Base-by-base conservation (phyloP, 2,797 vertebrate genomes). In the Craterocephalus amniculus region DNA sequence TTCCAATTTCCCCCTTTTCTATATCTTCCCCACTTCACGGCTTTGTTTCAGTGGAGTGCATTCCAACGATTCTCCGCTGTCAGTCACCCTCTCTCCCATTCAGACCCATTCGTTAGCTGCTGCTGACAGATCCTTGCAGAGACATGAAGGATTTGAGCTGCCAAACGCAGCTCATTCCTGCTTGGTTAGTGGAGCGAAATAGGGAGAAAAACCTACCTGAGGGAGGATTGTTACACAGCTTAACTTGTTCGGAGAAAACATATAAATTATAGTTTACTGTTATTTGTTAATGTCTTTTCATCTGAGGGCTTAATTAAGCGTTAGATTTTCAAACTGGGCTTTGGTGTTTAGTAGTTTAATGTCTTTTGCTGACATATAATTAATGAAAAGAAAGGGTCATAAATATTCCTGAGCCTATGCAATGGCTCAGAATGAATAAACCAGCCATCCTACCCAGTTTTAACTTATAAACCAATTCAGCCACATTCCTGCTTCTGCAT, bases 41-140 rank as follows among this genome's bases (percentile, higher is more conserved):
- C 74, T 79, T 66, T 61, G 70, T 81, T 72, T 87, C 79, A 62
- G 31, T 55, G 55, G 71, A 86, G 76, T 64, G 67, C 88, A 92
- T 93, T 93, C 92, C 90, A 80, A 26, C 58, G 80, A 91, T 91
- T 87, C 88, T 76, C 90, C 45, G 1, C 73, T 81, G 87, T 90
- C 92, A 83, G 72, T 87, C 78, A 74, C 71, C 54, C 71, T 8
- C 77, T 61, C 20, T 72, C 74, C 75, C 84, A 62, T 61, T 80
- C 79, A 70, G 72, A 63, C 80, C 82, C 73, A 54, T 88, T 87
- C 43, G 72, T 86, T 78, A 78, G 85, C 80, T 68, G 70, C 67
- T 24, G 87, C 58, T 81, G 89, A 92, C 81, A 89, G 88, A 85
- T 81, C 72, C 70, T 58, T 64, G 77, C 84, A 63, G 73, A 78